A percentile compares a stretch with the other conserved stretches of the same genome.
Evolutionary conservation across 1,140 invertebrate genomes (phyloP).

Genomic region (Hormaphis cornu): DNA sequence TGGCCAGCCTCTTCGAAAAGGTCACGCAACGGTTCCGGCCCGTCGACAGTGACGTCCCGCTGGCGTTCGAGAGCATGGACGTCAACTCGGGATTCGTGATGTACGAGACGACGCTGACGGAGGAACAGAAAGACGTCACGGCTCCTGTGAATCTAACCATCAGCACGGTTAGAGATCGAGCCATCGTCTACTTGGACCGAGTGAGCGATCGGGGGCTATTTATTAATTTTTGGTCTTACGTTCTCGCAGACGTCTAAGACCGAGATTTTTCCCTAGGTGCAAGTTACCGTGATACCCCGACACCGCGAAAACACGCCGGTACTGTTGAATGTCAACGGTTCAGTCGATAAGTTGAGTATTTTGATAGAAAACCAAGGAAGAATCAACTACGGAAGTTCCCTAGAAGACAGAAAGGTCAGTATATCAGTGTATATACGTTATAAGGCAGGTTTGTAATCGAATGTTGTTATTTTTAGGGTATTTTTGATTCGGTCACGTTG

Average conservation of each 20-base stretch:
- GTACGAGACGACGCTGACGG: constrained; percentile 19
- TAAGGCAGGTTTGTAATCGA: too few species aligned
- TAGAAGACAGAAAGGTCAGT: constrained; percentile 59
- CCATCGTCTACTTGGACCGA: background rate
- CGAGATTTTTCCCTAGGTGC: background rate
- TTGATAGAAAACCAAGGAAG: constrained; percentile 76
- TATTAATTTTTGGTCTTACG: background rate
- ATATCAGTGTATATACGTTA: too few species aligned
- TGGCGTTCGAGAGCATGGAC: background rate
- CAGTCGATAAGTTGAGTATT: constrained; percentile 47
- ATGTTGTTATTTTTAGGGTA: background rate
- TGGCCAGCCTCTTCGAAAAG: background rate
- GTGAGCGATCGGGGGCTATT: background rate
- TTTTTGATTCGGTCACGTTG: constrained; percentile 11
- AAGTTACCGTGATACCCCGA: background rate
- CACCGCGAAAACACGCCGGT: background rate
- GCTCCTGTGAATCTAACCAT: constrained; percentile 42
- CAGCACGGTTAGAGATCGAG: background rate
- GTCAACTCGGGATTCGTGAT: background rate
- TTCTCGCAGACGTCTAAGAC: background rate
- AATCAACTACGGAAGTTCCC: constrained; percentile 55
- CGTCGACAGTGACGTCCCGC: background rate
- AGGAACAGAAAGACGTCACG: constrained; percentile 36
- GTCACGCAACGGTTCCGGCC: background rate
- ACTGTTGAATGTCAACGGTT: background rate